A percentile compares a stretch with the other conserved stretches of the same genome.
Conservation (phyloP, 2,797 vertebrate species). For the Catharus ustulatus region DNA sequence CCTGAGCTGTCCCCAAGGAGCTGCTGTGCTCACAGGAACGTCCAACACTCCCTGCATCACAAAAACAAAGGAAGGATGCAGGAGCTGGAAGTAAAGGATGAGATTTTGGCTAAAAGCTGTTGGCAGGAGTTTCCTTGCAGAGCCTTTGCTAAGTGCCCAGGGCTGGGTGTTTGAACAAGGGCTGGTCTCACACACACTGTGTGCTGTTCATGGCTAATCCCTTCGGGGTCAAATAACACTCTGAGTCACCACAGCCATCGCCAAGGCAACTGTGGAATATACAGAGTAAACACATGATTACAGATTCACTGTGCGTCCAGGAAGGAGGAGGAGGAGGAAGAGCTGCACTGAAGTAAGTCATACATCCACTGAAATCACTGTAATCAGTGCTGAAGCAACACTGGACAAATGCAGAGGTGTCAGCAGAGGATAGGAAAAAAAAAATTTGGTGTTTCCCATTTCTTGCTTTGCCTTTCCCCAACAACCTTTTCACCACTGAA, state of each 20-base stretch:
- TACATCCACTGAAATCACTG: background rate
- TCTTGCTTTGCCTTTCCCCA: background rate
- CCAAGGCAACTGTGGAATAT: conserved; percentile 44
- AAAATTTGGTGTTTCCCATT: too few relatives aligned
- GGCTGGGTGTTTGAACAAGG: background rate
- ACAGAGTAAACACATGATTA: conserved; percentile 48
- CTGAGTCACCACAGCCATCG: conserved; percentile 54
- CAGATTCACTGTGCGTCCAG: background rate
- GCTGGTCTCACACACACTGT: conserved; percentile 27
- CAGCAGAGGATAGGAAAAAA: background rate
- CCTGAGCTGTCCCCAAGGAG: background rate
- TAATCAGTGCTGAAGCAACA: background rate
- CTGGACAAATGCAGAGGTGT: background rate
- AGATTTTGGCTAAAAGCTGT: background rate
- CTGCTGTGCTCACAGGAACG: background rate
- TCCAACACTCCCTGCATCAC: background rate
- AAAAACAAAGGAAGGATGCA: background rate
- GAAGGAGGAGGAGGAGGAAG: conserved; percentile 34
- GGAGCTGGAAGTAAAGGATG: rapidly evolving
- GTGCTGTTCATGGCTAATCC: conserved; percentile 47
- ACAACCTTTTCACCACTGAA: background rate
- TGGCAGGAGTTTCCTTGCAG: background rate
- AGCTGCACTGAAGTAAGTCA: conserved; percentile 6
- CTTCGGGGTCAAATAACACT: conserved; percentile 30
- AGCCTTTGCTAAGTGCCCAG: background rate